Conservation (phyloP, 53 echinoderm and acorn worm species). For the Pentamera pediparva region DNA sequence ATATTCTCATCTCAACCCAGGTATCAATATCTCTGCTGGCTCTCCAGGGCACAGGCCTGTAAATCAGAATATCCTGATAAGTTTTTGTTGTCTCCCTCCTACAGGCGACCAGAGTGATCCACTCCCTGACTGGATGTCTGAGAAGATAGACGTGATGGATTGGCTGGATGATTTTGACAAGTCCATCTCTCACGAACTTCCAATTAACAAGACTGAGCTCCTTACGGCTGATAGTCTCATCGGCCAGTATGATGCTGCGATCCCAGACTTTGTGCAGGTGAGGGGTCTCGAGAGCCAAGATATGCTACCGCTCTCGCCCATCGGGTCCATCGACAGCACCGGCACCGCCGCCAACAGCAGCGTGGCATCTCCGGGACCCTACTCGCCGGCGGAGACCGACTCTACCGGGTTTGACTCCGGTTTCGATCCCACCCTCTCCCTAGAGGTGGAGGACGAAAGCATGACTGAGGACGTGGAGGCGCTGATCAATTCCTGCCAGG, state of each 20-base stretch:
- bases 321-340: not conserved
- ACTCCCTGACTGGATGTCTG: slow-evolving; percentile 97
- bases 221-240: no score
- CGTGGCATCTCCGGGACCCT: not conserved
- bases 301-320: no score
- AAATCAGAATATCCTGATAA: no score
- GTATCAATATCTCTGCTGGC: no score
- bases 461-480: not conserved
- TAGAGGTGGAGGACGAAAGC: not conserved
- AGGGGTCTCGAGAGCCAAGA: no score
- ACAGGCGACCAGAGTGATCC: slow-evolving; percentile 42
- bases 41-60: no score
- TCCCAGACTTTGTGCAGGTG: no score
- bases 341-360: not conserved
- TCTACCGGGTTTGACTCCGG: not conserved
- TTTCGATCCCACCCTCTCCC: not conserved
- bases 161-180: slow-evolving; percentile 65
- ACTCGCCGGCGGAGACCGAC: not conserved
- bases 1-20: no score
- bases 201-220: no score
- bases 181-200: no score
- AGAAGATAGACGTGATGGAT: slow-evolving; percentile 63
- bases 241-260: slow-evolving; percentile 29
- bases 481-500: slow-evolving; percentile 12
- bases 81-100: not conserved